A percentile compares a stretch with the other conserved stretches of the same genome.
Conservation (phyloP, 2,797 vertebrate species). For the Acrocephalus scirpaceus region DNA sequence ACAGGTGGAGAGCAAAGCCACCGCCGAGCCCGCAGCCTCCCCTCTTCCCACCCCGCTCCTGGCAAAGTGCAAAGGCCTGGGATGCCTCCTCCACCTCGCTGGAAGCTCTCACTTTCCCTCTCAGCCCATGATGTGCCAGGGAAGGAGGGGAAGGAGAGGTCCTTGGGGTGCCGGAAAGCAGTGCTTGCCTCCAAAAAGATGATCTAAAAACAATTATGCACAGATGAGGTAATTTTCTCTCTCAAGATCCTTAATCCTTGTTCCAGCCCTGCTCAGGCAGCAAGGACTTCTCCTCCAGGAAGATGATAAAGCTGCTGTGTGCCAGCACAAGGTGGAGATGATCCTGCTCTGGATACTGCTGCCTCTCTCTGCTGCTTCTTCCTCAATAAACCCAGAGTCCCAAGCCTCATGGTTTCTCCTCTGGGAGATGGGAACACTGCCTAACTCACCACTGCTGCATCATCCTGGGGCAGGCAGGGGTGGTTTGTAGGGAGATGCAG, state of each 20-base stretch:
- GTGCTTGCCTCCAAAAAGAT: not conserved
- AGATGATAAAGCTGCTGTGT: not conserved
- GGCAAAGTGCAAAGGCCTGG: not conserved
- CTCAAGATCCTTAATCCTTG: slow-evolving; percentile 28
- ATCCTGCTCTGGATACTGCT: not conserved
- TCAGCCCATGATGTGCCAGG: not conserved
- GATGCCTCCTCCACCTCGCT: not conserved
- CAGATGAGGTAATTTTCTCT: slow-evolving; percentile 33
- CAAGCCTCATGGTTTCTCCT: not conserved
- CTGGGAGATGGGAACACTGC: not conserved
- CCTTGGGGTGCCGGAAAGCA: not conserved
- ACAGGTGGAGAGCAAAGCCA: not conserved
- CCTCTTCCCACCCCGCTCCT: not conserved
- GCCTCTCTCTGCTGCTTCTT: not conserved
- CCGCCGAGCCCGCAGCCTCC: rapidly evolving
- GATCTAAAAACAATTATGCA: slow-evolving; percentile 36
- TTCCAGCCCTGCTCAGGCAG: not conserved
- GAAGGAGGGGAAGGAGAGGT: not conserved
- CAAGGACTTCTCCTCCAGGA: not conserved
- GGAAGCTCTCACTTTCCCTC: not conserved
- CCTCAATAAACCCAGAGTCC: not conserved
- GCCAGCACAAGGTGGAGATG: not conserved
- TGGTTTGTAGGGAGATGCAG: not conserved
- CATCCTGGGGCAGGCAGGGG: not conserved
- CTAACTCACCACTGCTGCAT: not conserved